phyloP scores from a whole-genome alignment of 1,140 invertebrate species.

The Drosophila simulans region DNA sequence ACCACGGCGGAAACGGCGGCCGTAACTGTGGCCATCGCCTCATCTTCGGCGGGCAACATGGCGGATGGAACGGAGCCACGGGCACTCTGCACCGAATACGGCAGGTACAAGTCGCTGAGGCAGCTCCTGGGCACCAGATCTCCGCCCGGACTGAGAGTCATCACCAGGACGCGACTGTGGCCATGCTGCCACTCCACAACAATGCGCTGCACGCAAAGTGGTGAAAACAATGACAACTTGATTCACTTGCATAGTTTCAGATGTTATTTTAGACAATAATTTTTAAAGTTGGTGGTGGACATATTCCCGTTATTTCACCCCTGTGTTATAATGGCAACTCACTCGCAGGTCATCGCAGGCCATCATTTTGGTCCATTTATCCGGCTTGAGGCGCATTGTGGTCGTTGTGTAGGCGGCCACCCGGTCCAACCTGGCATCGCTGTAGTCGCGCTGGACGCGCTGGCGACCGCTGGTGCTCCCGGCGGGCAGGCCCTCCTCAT shows the following conservation, averaged over 20 bases:
- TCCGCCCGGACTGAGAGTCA: slow-evolving; percentile 86
- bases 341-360: slow-evolving; percentile 86
- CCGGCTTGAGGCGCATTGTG: slow-evolving; percentile 89
- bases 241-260: too few species aligned
- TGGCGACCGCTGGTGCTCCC: slow-evolving; percentile 24
- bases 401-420: slow-evolving; percentile 85
- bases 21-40: slow-evolving; percentile 40
- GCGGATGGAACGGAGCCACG: slow-evolving; percentile 85
- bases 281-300: too few species aligned
- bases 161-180: slow-evolving; percentile 85
- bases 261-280: too few species aligned
- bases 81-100: slow-evolving; percentile 47
- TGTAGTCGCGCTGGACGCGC: slow-evolving; percentile 58
- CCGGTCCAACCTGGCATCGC: slow-evolving; percentile 70
- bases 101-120: slow-evolving; percentile 68
- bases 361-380: slow-evolving; percentile 92
- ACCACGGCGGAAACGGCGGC: slow-evolving; percentile 53
- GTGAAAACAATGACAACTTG: too few species aligned
- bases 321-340: slow-evolving; percentile 18
- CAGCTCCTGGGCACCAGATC: slow-evolving; percentile 80
- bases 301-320: background rate
- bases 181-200: slow-evolving; percentile 85
- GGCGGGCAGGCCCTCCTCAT: slow-evolving; percentile 54
- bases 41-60: slow-evolving; percentile 65
- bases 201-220: slow-evolving; percentile 81